phyloP scores from a whole-genome alignment of 2,113 vertebrate genomes.

The Pao palembangensis region DNA sequence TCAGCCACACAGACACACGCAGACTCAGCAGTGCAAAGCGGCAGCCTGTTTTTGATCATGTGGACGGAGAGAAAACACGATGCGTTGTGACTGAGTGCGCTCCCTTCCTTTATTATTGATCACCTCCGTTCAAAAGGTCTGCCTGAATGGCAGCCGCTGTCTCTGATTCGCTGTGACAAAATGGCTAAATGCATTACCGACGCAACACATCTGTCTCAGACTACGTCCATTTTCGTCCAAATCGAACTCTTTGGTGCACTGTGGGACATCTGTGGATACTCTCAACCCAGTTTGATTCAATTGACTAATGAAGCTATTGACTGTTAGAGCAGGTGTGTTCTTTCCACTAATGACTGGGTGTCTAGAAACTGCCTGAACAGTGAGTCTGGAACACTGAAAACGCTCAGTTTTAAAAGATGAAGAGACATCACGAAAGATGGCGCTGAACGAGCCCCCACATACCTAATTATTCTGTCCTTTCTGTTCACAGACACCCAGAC shows the following conservation, averaged over 20 bases:
- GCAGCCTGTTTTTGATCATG: background rate
- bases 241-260: constrained; percentile 6
- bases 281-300: constrained; percentile 2
- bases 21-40: background rate
- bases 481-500: background rate
- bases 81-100: background rate
- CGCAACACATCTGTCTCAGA: constrained; percentile 13
- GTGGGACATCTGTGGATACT: background rate
- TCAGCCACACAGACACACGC: constrained; percentile 12
- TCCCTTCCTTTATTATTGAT: constrained; percentile 19
- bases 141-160: background rate
- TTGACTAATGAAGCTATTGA: constrained; percentile 3
- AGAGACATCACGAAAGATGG: background rate
- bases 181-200: background rate
- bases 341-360: background rate
- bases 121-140: background rate
- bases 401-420: background rate
- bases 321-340: background rate
- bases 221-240: background rate
- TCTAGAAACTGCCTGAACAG: background rate
- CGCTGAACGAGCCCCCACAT: background rate
- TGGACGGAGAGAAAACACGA: background rate
- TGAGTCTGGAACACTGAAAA: background rate
- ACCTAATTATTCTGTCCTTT: background rate
- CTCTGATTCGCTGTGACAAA: background rate